Conservation (phyloP, 1,140 invertebrate genomes). For the Formica exsecta region DNA sequence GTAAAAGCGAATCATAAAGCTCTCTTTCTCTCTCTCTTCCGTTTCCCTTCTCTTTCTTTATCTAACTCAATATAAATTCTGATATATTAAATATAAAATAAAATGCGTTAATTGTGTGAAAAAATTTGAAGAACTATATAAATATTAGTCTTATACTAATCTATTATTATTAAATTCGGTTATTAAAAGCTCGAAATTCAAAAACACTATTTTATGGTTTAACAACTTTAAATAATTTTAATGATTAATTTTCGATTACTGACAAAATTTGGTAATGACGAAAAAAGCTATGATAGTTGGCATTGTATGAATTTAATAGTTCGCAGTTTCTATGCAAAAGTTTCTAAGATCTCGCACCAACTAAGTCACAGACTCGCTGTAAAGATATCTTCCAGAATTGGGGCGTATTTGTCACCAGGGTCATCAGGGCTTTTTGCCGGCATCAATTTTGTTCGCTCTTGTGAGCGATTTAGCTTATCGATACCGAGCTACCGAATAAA, state of each 20-base stretch:
- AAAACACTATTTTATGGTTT: neutral
- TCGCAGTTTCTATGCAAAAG: neutral
- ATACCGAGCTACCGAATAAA: conserved; percentile 3
- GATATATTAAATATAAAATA: neutral
- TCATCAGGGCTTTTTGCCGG: conserved; percentile 62
- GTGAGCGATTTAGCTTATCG: conserved; percentile 53
- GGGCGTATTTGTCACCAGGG: conserved; percentile 69
- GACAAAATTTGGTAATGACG: conserved; percentile 25
- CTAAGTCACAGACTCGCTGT: neutral
- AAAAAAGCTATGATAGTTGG: neutral
- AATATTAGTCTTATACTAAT: neutral
- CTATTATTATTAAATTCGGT: neutral
- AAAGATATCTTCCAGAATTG: conserved; percentile 59
- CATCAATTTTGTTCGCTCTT: conserved; percentile 65
- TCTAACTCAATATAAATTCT: neutral
- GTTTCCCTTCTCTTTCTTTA: too few species aligned
- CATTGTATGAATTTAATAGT: conserved; percentile 8
- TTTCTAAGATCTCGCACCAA: conserved; percentile 18
- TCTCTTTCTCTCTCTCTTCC: neutral
- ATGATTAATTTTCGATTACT: neutral
- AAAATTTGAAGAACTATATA: neutral
- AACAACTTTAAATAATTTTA: neutral
- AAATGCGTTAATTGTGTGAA: neutral
- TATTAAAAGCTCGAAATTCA: conserved; percentile 12
- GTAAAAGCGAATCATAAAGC: neutral